These are phyloP conservation scores for Patagioenas fasciata DNA, from an alignment of 2,113 vertebrate genomes.

Conservation along the genomic window DNA sequence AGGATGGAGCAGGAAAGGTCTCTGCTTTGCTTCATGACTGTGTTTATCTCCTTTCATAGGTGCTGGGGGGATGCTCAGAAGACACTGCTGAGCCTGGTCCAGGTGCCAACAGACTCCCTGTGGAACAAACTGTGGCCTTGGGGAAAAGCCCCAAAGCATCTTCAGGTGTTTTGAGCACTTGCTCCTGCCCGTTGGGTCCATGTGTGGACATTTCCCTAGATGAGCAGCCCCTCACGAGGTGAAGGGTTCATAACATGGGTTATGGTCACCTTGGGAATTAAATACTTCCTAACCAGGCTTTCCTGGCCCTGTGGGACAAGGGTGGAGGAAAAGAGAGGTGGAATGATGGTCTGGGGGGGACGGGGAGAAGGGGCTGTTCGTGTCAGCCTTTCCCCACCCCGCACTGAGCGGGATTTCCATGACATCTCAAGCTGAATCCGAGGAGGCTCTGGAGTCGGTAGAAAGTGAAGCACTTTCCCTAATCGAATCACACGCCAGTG, in stretches of 20 bases:
- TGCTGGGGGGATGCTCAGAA: neutral
- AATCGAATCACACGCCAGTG: slow-evolving; percentile 64
- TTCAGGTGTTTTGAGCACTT: neutral
- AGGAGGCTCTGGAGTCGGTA: neutral
- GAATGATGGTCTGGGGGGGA: accelerated
- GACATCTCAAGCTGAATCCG: neutral
- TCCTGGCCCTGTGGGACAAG: neutral
- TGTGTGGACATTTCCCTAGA: neutral
- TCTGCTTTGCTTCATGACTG: neutral
- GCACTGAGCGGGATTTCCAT: neutral
- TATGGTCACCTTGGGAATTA: neutral
- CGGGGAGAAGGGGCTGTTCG: accelerated
- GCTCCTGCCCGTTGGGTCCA: accelerated
- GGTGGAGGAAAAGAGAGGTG: neutral
- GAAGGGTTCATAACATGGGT: accelerated
- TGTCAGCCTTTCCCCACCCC: neutral
- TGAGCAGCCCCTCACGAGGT: neutral
- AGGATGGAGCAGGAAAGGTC: neutral
- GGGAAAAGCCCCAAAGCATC: neutral
- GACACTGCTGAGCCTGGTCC: accelerated
- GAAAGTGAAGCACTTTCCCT: slow-evolving; percentile 36
- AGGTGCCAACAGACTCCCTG: neutral
- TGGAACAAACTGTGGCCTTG: neutral
- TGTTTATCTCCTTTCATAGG: neutral
- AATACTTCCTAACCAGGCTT: neutral